These are phyloP conservation scores for Sarotherodon lohbergeri DNA, from an alignment of 2,113 vertebrate genomes.

Conservation along the genomic window DNA sequence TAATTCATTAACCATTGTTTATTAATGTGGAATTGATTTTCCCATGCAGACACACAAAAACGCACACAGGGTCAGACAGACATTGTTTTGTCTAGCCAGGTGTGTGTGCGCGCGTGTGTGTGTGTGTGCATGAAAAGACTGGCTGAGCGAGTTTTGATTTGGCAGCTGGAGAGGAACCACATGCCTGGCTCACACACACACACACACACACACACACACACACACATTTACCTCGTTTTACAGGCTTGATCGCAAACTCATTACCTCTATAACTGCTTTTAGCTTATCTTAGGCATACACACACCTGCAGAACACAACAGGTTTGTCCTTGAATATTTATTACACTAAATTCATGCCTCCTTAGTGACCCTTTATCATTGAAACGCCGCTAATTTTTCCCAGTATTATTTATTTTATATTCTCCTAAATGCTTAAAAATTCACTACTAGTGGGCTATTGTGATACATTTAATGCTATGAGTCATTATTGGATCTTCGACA, in stretches of 20 bases:
- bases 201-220: not conserved
- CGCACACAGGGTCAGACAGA: constrained; percentile 1
- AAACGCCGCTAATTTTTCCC: not conserved
- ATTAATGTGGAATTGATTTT: constrained; percentile 17
- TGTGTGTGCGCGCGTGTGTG: not conserved
- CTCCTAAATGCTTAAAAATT: not conserved
- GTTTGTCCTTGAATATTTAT: constrained; percentile 10
- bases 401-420: not conserved
- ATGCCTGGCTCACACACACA: constrained; percentile 10
- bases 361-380: not conserved
- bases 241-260: not conserved
- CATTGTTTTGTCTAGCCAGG: constrained; percentile 49
- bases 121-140: constrained; percentile 1
- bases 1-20: constrained; percentile 1
- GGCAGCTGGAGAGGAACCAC: constrained; percentile 19
- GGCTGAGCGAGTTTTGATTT: constrained; percentile 39
- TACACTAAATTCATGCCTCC: not conserved
- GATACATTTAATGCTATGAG: not conserved
- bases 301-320: not conserved
- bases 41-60: not conserved
- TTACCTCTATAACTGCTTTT: not conserved
- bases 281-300: not conserved
- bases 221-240: not conserved
- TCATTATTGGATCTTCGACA: not conserved
- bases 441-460: not conserved